A percentile compares a stretch with the other conserved stretches of the same genome.
Evolutionary conservation across 2,797 vertebrate species (phyloP).

Genomic region (Myotis pilosus): DNA sequence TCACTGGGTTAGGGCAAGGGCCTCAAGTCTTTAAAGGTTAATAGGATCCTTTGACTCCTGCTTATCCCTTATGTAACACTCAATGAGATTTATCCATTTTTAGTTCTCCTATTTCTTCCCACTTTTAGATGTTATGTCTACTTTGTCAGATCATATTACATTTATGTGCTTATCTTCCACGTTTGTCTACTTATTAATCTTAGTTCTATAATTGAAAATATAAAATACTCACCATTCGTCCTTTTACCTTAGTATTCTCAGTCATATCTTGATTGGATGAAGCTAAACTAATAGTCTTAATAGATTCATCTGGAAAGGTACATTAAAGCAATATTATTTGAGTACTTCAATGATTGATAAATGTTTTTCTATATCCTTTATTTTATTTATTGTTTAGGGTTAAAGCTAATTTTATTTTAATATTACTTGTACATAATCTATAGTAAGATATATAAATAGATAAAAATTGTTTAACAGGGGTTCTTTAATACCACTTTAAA

Average conservation of each 20-base stretch:
- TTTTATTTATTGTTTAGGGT: conserved; percentile 49
- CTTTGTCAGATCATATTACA: not conserved
- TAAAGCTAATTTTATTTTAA: conserved; percentile 85
- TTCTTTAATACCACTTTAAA: conserved; percentile 80
- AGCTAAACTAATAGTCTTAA: not conserved
- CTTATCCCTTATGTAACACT: not conserved
- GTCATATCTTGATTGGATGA: not conserved
- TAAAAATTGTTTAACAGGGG: conserved; percentile 81
- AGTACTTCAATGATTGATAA: not conserved
- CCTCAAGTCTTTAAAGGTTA: not conserved
- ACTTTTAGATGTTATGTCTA: conserved; percentile 13
- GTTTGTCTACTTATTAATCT: not conserved
- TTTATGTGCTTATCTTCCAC: not conserved
- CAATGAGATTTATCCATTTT: not conserved
- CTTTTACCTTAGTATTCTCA: not conserved
- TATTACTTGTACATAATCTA: conserved; percentile 81
- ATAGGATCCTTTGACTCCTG: not conserved
- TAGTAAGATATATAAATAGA: conserved; percentile 83
- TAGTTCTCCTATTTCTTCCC: not conserved
- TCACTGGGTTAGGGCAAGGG: no score
- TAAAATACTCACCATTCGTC: not conserved
- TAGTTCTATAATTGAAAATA: not conserved
- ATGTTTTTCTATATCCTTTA: not conserved
- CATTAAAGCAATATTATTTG: not conserved
- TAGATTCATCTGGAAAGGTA: not conserved